Percentiles rank a stretch among this genome's conserved stretches.
Conservation (phyloP, 2,888 invertebrate genomes). For the Galerucella pusilla region DNA sequence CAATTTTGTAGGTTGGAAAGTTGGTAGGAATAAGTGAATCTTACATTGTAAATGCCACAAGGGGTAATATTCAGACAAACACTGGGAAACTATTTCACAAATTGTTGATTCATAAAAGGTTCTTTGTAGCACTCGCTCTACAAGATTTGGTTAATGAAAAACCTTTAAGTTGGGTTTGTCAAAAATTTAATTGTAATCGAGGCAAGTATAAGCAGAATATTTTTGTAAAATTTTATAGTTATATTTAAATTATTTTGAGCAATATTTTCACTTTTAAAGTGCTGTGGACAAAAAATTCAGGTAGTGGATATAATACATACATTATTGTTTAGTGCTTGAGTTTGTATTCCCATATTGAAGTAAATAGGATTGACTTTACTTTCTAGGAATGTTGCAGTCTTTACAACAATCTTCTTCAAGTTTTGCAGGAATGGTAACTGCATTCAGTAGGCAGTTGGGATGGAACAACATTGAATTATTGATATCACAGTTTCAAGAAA, state of each 20-base stretch:
- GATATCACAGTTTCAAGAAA: constrained; percentile 91
- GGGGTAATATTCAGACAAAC: constrained; percentile 72
- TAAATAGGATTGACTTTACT: background rate
- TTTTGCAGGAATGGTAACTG: constrained; percentile 97
- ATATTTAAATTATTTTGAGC: background rate
- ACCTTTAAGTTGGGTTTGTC: constrained; percentile 82
- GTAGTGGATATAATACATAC: no score
- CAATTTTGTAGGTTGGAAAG: constrained; percentile 77
- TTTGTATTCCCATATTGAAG: no score
- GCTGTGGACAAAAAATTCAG: no score
- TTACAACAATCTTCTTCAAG: constrained; percentile 95
- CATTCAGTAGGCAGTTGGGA: constrained; percentile 92
- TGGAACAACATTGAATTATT: constrained; percentile 93
- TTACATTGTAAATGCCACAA: constrained; percentile 82
- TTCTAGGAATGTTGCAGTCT: constrained; percentile 78
- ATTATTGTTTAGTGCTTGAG: no score
- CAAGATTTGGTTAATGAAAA: constrained; percentile 90
- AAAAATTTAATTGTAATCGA: constrained; percentile 86
- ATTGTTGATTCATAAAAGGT: constrained; percentile 78
- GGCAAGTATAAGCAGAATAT: constrained; percentile 65
- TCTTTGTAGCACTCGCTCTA: constrained; percentile 90
- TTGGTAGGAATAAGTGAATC: constrained; percentile 89
- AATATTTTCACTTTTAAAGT: no score
- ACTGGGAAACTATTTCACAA: constrained; percentile 65
- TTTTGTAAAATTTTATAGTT: background rate